phyloP scores from a whole-genome alignment of 2,113 vertebrate species.

The Turnix velox region DNA sequence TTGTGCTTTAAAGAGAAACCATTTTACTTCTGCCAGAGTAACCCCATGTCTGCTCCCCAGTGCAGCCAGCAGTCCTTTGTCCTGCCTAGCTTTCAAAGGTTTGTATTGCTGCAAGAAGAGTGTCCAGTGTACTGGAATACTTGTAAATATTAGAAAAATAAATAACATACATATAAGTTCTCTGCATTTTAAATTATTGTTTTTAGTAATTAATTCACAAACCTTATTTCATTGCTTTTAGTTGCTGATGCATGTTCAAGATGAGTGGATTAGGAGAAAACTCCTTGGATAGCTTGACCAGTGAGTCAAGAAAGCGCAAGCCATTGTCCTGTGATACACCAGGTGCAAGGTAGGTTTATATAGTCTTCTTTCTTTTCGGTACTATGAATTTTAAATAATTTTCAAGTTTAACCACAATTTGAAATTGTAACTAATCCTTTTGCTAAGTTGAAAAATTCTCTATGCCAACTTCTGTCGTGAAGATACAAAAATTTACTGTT shows the following conservation, averaged over 20 bases:
- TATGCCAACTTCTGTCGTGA: not conserved
- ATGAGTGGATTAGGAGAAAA: constrained; percentile 96
- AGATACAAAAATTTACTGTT: not conserved
- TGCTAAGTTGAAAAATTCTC: not conserved
- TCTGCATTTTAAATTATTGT: not conserved
- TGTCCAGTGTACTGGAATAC: too few species aligned
- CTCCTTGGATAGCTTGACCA: constrained; percentile 84
- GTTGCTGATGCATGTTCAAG: constrained; percentile 86
- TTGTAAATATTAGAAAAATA: not conserved
- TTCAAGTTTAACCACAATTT: not conserved
- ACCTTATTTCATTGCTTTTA: constrained; percentile 48
- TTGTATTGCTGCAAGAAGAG: not conserved
- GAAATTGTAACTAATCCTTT: not conserved
- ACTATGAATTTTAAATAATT: not conserved
- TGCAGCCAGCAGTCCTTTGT: not conserved
- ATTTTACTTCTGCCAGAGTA: not conserved
- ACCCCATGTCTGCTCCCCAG: not conserved
- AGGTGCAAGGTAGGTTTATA: constrained; percentile 79
- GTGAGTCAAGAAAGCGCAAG: constrained; percentile 91
- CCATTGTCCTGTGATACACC: constrained; percentile 88
- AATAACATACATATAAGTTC: not conserved
- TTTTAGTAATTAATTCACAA: not conserved
- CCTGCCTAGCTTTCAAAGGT: not conserved
- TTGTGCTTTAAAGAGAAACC: not conserved
- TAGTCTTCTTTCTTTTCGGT: not conserved